Evolutionary conservation across 2,797 vertebrate genomes (phyloP).

Genomic region (Mastacembelus armatus): DNA sequence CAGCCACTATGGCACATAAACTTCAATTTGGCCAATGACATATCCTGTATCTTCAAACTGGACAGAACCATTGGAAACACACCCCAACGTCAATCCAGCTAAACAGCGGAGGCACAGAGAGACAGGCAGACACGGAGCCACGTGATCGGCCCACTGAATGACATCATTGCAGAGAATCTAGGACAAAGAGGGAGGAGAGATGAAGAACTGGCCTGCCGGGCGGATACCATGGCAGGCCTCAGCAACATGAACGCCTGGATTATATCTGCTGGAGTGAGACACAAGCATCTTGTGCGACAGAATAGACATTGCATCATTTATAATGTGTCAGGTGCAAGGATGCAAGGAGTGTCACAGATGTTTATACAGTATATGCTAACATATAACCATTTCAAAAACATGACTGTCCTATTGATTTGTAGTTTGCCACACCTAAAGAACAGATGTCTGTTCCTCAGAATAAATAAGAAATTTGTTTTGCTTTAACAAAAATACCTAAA

Average conservation of each 20-base stretch:
- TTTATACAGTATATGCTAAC: background rate
- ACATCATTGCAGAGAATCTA: conserved; percentile 82
- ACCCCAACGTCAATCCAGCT: conserved; percentile 4
- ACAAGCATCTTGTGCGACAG: conserved; percentile 45
- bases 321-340: background rate
- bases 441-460: background rate
- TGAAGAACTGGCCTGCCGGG: conserved; percentile 37
- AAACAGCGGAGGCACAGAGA: conserved; percentile 34
- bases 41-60: conserved; percentile 51
- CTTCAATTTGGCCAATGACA: conserved; percentile 23
- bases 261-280: conserved; percentile 4
- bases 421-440: conserved; percentile 7
- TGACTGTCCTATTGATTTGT: background rate
- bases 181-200: conserved; percentile 77
- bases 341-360: background rate
- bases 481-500: background rate
- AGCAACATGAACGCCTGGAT: conserved; percentile 37
- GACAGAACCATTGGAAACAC: conserved; percentile 17
- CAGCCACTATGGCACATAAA: conserved; percentile 1
- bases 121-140: conserved; percentile 55
- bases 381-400: background rate
- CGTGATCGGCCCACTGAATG: conserved; percentile 78
- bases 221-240: conserved; percentile 34
- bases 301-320: conserved; percentile 24
- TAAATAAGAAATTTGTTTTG: conserved; percentile 37